Evolutionary conservation across 2,888 invertebrate species (phyloP).

Genomic region (Orthonychiurus folsomi): DNA sequence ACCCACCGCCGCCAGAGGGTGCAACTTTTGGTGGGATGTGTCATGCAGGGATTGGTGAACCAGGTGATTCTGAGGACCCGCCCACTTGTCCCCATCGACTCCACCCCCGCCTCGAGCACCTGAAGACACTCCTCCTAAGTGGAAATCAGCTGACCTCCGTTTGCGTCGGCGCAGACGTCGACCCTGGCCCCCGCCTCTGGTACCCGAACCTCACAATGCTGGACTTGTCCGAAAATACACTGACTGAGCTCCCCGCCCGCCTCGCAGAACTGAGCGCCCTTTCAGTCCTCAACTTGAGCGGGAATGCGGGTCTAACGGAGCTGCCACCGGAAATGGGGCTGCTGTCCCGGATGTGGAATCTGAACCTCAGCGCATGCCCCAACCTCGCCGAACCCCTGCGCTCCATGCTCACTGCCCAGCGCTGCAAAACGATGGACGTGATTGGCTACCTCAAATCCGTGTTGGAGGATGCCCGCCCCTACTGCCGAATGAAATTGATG

Average conservation of each 20-base stretch:
- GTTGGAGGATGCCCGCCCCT: constrained; percentile 79
- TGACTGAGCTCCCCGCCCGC: constrained; percentile 68
- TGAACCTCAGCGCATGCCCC: constrained; percentile 78
- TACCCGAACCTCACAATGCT: constrained; percentile 92
- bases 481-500: constrained; percentile 92
- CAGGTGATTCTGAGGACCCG: constrained; percentile 40
- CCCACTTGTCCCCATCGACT: constrained; percentile 64
- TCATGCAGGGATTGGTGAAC: constrained; percentile 44
- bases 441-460: constrained; percentile 83
- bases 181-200: constrained; percentile 70
- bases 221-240: constrained; percentile 80
- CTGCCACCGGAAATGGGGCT: constrained; percentile 93
- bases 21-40: not conserved
- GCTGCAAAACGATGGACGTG: constrained; percentile 86
- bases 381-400: constrained; percentile 75
- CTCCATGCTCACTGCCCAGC: constrained; percentile 83
- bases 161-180: constrained; percentile 47
- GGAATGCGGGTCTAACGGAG: constrained; percentile 72
- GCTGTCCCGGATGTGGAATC: constrained; percentile 87
- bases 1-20: constrained; percentile 41
- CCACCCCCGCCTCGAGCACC: constrained; percentile 69
- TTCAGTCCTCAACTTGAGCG: constrained; percentile 87
- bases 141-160: constrained; percentile 74
- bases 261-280: constrained; percentile 77
- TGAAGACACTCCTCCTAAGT: constrained; percentile 72